Evolutionary conservation across 1,140 invertebrate species (phyloP).

Genomic region (Ctenoplectra terminalis): DNA sequence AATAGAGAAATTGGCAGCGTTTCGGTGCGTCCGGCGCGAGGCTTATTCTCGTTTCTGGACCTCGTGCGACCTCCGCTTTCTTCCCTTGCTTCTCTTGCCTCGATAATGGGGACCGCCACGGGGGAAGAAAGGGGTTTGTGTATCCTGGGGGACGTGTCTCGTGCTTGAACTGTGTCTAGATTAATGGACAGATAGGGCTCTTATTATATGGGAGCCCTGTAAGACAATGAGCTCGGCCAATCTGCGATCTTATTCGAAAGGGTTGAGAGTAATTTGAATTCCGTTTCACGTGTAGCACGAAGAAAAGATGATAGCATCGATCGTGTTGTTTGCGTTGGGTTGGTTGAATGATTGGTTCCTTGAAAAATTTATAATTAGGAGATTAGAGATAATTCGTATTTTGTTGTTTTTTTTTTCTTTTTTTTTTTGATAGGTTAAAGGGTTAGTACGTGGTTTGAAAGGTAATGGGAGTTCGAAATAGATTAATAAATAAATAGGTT

Average conservation of each 20-base stretch:
- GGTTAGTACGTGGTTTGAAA: too few species aligned
- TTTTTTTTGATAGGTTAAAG: too few species aligned
- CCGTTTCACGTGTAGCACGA: not conserved
- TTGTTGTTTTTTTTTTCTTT: too few species aligned
- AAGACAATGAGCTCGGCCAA: constrained; percentile 38
- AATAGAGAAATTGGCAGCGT: constrained; percentile 72
- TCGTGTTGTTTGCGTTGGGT: not conserved
- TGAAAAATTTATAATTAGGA: constrained; percentile 4
- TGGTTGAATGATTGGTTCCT: not conserved
- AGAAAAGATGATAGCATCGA: not conserved
- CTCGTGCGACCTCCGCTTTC: constrained; percentile 9
- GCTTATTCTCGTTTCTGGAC: constrained; percentile 20
- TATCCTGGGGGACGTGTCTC: constrained; percentile 3
- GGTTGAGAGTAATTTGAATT: constrained; percentile 24
- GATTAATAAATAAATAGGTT: too few species aligned
- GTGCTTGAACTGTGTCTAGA: constrained; percentile 39
- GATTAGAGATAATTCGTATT: not conserved
- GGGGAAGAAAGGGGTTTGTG: constrained; percentile 39
- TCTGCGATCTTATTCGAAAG: constrained; percentile 38
- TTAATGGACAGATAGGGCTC: constrained; percentile 44
- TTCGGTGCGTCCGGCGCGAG: constrained; percentile 46
- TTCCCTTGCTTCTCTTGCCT: not conserved
- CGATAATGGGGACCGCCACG: constrained; percentile 24
- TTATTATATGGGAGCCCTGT: constrained; percentile 28
- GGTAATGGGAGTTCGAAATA: too few species aligned